phyloP scores from a whole-genome alignment of 2,888 invertebrate species.

The Scelioninae gen. 2 region DNA sequence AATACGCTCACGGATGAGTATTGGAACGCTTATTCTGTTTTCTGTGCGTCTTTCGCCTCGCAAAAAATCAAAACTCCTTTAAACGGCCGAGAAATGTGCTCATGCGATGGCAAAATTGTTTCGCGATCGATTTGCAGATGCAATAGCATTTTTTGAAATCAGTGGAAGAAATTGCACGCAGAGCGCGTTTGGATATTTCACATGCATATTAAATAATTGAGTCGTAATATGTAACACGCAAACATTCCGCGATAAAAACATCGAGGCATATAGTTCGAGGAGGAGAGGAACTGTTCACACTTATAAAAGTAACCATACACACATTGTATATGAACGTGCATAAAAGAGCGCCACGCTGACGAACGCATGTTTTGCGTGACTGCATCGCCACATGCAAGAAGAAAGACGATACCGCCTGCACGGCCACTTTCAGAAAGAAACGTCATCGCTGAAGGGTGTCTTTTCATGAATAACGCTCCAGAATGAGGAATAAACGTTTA shows the following conservation, averaged over 20 bases:
- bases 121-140: constrained; percentile 3
- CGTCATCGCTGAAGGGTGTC: constrained; percentile 54
- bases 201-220: constrained; percentile 52
- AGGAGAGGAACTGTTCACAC: constrained; percentile 24
- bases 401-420: constrained; percentile 60
- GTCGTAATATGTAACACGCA: constrained; percentile 48
- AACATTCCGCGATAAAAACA: constrained; percentile 22
- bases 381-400: constrained; percentile 54
- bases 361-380: constrained; percentile 57
- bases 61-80: not conserved
- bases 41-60: not conserved
- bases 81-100: not conserved
- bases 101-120: constrained; percentile 5
- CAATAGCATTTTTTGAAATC: constrained; percentile 27
- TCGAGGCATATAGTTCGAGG: constrained; percentile 20
- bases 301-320: constrained; percentile 33
- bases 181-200: constrained; percentile 13
- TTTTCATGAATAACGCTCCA: constrained; percentile 50
- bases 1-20: constrained; percentile 3
- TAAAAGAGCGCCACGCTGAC: constrained; percentile 56
- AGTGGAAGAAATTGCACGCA: constrained; percentile 29
- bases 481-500: constrained; percentile 41
- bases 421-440: constrained; percentile 58
- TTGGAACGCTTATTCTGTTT: not conserved
- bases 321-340: constrained; percentile 54